Evolutionary conservation across 92 coral and sea anemone species (phyloP).

Genomic region (Epizoanthus fatuus): DNA sequence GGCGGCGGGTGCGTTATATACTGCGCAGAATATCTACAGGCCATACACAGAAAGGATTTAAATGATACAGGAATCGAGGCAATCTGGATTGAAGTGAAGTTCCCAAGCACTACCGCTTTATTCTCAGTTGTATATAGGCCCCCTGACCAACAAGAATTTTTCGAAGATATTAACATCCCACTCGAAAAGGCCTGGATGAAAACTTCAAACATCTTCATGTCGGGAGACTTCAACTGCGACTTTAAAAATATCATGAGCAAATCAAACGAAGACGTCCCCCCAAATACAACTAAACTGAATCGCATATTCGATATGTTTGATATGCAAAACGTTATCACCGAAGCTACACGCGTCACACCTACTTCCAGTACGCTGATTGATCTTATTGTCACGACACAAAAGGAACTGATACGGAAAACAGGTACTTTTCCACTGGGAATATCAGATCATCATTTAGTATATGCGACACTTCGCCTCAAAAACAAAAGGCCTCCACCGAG

Average conservation of each 20-base stretch:
- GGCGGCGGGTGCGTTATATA: constrained; percentile 44
- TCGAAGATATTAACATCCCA: constrained; percentile 16
- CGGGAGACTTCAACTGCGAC: constrained; percentile 61
- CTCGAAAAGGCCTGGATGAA: constrained; percentile 65
- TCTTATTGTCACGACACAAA: constrained; percentile 21
- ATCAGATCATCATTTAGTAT: constrained; percentile 25
- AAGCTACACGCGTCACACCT: constrained; percentile 45
- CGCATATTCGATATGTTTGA: constrained; percentile 48
- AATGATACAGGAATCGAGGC: constrained; percentile 44
- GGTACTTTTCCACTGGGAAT: constrained; percentile 21
- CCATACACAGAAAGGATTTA: constrained; percentile 40
- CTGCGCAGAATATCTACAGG: constrained; percentile 30
- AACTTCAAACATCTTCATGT: constrained; percentile 41
- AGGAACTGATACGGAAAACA: no score
- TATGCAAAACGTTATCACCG: constrained; percentile 41
- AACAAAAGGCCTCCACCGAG: constrained; percentile 20
- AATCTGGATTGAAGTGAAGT: constrained; percentile 53
- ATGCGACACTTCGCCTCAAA: constrained; percentile 21
- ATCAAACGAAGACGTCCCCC: not conserved
- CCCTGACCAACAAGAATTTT: constrained; percentile 38
- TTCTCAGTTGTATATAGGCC: constrained; percentile 64
- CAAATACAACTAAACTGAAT: constrained; percentile 24
- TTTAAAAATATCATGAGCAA: not conserved
- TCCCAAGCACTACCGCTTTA: constrained; percentile 39
- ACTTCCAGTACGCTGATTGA: constrained; percentile 43